Percentiles rank a stretch among this genome's conserved stretches.
Conservation (phyloP, 2,797 vertebrate genomes). For the Danio kyathit region DNA sequence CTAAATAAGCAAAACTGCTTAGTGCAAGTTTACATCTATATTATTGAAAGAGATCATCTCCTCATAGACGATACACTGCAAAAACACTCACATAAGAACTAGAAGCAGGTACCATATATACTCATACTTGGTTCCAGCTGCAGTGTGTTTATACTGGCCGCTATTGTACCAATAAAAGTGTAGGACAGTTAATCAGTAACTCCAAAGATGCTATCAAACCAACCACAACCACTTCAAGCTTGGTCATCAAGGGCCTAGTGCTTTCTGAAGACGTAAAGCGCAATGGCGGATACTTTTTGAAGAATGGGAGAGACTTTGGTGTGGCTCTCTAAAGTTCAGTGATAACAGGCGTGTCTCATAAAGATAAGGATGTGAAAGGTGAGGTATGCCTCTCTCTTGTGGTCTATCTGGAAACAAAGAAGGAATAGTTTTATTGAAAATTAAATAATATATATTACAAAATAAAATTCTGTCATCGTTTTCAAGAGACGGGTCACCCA, state of each 20-base stretch:
- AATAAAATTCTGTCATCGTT: too few relatives aligned
- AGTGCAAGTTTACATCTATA: slow-evolving; percentile 46
- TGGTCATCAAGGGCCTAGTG: slow-evolving; percentile 24
- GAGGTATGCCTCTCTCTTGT: slow-evolving; percentile 52
- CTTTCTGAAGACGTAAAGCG: slow-evolving; percentile 27
- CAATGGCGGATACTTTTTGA: slow-evolving; percentile 7
- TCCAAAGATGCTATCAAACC: slow-evolving; percentile 7
- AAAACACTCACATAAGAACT: slow-evolving; percentile 35
- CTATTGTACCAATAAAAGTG: slow-evolving; percentile 45
- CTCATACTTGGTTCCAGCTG: slow-evolving; percentile 35
- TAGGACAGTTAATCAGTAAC: slow-evolving; percentile 56
- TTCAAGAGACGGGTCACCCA: not conserved
- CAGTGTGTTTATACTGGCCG: slow-evolving; percentile 50
- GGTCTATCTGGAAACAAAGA: not conserved
- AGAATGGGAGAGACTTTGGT: slow-evolving; percentile 40
- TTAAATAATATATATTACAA: too few relatives aligned
- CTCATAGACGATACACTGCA: slow-evolving; percentile 24
- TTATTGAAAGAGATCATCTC: slow-evolving; percentile 35
- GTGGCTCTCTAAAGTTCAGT: slow-evolving; percentile 26
- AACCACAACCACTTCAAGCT: not conserved
- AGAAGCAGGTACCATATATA: slow-evolving; percentile 49
- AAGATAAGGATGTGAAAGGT: slow-evolving; percentile 39
- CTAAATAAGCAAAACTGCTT: slow-evolving; percentile 47
- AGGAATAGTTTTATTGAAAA: too few relatives aligned
- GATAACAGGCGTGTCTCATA: slow-evolving; percentile 39